Evolutionary conservation across 2,888 invertebrate species (phyloP).

Genomic region (Omphaloscelis lunosa): DNA sequence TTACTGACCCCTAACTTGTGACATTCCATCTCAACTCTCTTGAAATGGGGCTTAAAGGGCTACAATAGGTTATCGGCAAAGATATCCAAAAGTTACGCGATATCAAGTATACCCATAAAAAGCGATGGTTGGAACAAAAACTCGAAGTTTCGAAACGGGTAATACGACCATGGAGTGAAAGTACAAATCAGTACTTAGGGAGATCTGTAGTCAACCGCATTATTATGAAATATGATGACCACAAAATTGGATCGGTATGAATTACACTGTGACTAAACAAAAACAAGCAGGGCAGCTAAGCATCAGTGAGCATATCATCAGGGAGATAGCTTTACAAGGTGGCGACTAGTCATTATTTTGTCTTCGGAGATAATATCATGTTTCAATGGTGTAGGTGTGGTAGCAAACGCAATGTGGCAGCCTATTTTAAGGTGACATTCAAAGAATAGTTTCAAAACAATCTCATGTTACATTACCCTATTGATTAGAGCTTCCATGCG

Average conservation of each 20-base stretch:
- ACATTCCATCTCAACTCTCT: constrained; percentile 78
- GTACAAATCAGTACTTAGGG: constrained; percentile 68
- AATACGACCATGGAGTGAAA: constrained; percentile 67
- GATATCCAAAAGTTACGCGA: constrained; percentile 57
- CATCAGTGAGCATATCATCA: constrained; percentile 72
- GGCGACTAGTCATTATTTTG: constrained; percentile 72
- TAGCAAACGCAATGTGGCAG: constrained; percentile 51
- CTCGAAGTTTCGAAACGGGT: constrained; percentile 49
- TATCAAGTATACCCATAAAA: constrained; percentile 43
- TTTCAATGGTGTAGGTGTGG: constrained; percentile 68
- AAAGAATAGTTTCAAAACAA: constrained; percentile 44
- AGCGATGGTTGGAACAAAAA: constrained; percentile 36
- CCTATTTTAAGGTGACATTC: constrained; percentile 36
- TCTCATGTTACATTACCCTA: constrained; percentile 43
- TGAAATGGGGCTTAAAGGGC: constrained; percentile 64
- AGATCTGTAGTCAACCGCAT: constrained; percentile 71
- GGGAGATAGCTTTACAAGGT: constrained; percentile 72
- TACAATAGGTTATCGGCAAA: constrained; percentile 65
- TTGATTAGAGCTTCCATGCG: constrained; percentile 26
- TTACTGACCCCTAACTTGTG: constrained; percentile 80
- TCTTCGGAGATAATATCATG: constrained; percentile 68
- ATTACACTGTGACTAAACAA: constrained; percentile 63
- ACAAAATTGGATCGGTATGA: constrained; percentile 71
- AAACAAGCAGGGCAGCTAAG: constrained; percentile 66
- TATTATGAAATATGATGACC: constrained; percentile 71